These are phyloP conservation scores for Morpho helenor DNA, from an alignment of 2,888 invertebrate genomes.

Conservation along the genomic window DNA sequence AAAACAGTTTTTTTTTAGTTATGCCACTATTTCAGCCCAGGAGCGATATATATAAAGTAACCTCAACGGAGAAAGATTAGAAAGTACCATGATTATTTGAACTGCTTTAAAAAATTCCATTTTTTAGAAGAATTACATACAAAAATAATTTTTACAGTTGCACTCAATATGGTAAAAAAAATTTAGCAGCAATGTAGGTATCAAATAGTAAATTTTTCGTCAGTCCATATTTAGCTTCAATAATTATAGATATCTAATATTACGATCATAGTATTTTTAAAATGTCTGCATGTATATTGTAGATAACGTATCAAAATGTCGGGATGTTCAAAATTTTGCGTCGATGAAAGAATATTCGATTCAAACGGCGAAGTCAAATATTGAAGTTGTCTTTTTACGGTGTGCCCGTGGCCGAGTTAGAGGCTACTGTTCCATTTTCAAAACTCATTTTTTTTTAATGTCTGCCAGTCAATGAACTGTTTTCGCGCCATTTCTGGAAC, in stretches of 20 bases:
- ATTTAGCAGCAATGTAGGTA: too few species aligned
- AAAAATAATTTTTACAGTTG: too few species aligned
- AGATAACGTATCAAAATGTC: constrained; percentile 3
- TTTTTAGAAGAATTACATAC: too few species aligned
- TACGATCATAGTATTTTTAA: background rate
- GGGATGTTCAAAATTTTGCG: constrained; percentile 13
- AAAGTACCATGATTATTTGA: too few species aligned
- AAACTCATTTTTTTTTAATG: constrained; percentile 53
- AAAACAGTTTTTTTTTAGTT: too few species aligned
- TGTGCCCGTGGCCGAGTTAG: constrained; percentile 74
- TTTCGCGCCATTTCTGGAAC: constrained; percentile 34
- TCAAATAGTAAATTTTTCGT: too few species aligned
- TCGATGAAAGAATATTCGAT: constrained; percentile 47
- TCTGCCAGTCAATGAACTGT: constrained; percentile 38
- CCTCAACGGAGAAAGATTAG: too few species aligned
- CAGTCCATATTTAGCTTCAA: too few species aligned
- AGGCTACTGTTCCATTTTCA: constrained; percentile 72
- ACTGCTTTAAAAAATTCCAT: too few species aligned
- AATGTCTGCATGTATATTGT: background rate
- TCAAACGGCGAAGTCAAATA: constrained; percentile 45
- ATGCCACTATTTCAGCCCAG: too few species aligned
- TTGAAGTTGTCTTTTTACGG: constrained; percentile 63
- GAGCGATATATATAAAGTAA: too few species aligned
- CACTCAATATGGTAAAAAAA: too few species aligned
- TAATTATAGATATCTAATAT: background rate